A percentile compares a stretch with the other conserved stretches of the same genome.
phyloP scores from a whole-genome alignment of 2,888 invertebrate genomes.

The Noctua fimbriata region DNA sequence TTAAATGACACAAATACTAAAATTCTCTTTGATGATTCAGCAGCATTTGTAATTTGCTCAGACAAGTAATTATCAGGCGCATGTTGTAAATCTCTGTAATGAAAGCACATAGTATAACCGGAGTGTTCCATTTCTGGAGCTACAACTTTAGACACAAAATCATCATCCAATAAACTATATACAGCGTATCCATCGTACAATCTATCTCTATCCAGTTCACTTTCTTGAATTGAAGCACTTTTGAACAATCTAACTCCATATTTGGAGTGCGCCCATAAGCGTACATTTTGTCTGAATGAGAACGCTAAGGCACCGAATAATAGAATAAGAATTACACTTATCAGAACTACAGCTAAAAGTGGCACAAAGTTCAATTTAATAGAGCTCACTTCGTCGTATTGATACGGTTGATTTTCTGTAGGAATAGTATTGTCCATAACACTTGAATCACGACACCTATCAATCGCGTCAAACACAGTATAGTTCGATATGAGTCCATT shows the following conservation, averaged over 20 bases:
- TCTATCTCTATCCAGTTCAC: constrained; percentile 91
- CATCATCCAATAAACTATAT: constrained; percentile 95
- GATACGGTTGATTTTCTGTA: constrained; percentile 90
- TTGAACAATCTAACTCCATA: constrained; percentile 95
- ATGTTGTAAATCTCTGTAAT: constrained; percentile 92
- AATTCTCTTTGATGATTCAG: constrained; percentile 92
- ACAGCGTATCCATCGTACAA: constrained; percentile 97
- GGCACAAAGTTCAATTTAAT: constrained; percentile 93
- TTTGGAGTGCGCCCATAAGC: constrained; percentile 94
- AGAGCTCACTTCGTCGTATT: constrained; percentile 92
- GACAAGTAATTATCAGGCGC: constrained; percentile 91
- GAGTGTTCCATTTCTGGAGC: constrained; percentile 94
- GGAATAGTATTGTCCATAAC: constrained; percentile 89
- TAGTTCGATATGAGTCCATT: constrained; percentile 83
- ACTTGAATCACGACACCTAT: constrained; percentile 87
- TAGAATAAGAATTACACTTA: constrained; percentile 93
- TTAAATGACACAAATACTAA: constrained; percentile 95
- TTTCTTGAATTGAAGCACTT: constrained; percentile 90
- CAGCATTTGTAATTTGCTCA: constrained; percentile 91
- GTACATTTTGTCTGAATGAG: constrained; percentile 94
- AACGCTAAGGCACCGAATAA: constrained; percentile 93
- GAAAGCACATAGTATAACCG: constrained; percentile 92
- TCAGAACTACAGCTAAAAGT: constrained; percentile 93
- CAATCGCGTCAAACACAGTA: constrained; percentile 87
- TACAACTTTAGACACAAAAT: constrained; percentile 92